Conservation (phyloP, 1,140 invertebrate species). For the Stegodyphus dumicola region DNA sequence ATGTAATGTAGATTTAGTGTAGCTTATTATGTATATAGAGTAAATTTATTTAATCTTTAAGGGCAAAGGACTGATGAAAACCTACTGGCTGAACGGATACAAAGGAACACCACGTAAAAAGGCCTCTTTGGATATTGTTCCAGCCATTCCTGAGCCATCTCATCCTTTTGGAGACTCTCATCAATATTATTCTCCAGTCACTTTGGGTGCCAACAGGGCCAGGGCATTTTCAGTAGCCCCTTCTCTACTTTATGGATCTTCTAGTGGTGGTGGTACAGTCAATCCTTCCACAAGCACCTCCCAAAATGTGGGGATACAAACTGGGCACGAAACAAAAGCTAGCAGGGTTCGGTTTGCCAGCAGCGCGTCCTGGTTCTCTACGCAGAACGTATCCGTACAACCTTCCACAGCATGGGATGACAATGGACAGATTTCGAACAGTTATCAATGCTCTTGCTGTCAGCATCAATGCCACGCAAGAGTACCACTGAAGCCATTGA, state of each 20-base stretch:
- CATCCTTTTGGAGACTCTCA: slow-evolving; percentile 20
- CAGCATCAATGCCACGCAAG: slow-evolving; percentile 22
- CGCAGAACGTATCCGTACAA: slow-evolving; percentile 3
- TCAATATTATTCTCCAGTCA: slow-evolving; percentile 52
- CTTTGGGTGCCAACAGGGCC: slow-evolving; percentile 17
- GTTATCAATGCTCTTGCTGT: slow-evolving; percentile 30
- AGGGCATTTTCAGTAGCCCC: slow-evolving; percentile 35
- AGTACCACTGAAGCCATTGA: slow-evolving; percentile 2
- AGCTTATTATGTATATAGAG: neutral
- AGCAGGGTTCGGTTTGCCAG: slow-evolving; percentile 30
- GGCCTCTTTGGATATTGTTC: slow-evolving; percentile 33
- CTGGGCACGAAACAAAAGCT: neutral
- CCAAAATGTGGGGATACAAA: slow-evolving; percentile 4
- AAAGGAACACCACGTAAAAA: slow-evolving; percentile 66
- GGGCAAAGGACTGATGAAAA: slow-evolving; percentile 87
- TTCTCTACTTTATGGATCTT: slow-evolving; percentile 7
- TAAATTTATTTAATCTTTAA: slow-evolving; percentile 53
- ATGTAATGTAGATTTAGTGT: no score
- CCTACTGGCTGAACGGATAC: slow-evolving; percentile 80
- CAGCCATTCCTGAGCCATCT: slow-evolving; percentile 24
- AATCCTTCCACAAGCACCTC: neutral
- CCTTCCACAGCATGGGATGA: slow-evolving; percentile 47
- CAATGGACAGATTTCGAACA: neutral
- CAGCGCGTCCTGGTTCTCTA: slow-evolving; percentile 40
- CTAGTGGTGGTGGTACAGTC: neutral